A percentile compares a stretch with the other conserved stretches of the same genome.
Conservation (phyloP, 2,888 invertebrate genomes). For the Thelaira solivaga region DNA sequence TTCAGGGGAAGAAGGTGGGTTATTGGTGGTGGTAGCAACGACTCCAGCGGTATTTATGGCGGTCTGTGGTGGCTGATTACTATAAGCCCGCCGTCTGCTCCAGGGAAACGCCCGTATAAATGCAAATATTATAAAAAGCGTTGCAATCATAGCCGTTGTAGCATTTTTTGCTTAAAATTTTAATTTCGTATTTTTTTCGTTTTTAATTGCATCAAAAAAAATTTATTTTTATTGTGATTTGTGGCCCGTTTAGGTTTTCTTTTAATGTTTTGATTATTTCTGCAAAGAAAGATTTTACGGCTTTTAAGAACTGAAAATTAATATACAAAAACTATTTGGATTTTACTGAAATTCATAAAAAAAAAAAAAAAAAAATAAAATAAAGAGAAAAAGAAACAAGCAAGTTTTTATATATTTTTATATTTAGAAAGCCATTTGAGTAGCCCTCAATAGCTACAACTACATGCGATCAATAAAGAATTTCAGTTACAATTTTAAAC, state of each 20-base stretch:
- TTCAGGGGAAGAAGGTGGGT: constrained; percentile 31
- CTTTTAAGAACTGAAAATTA: too few species aligned
- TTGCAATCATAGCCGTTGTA: constrained; percentile 74
- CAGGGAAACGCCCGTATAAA: constrained; percentile 77
- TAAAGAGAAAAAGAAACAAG: too few species aligned
- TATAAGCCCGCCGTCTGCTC: constrained; percentile 68
- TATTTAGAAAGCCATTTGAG: too few species aligned
- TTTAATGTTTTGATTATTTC: too few species aligned
- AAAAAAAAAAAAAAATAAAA: too few species aligned
- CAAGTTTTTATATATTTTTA: too few species aligned
- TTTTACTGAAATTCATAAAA: constrained; percentile 30
- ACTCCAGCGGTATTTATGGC: constrained; percentile 31
- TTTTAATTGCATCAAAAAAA: not conserved
- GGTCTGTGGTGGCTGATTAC: not conserved
- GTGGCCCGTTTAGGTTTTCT: not conserved
- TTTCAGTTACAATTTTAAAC: too few species aligned
- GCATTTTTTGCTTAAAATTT: constrained; percentile 37
- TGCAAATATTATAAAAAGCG: constrained; percentile 76
- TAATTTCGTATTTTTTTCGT: constrained; percentile 4
- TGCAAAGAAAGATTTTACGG: too few species aligned
- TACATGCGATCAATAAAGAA: too few species aligned
- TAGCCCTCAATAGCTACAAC: too few species aligned
- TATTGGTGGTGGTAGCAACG: constrained; percentile 24
- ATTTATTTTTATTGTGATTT: not conserved
- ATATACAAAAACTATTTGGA: too few species aligned